These are phyloP conservation scores for Spea multiplicata DNA, from an alignment of 2,113 vertebrate genomes.

Conservation along the genomic window DNA sequence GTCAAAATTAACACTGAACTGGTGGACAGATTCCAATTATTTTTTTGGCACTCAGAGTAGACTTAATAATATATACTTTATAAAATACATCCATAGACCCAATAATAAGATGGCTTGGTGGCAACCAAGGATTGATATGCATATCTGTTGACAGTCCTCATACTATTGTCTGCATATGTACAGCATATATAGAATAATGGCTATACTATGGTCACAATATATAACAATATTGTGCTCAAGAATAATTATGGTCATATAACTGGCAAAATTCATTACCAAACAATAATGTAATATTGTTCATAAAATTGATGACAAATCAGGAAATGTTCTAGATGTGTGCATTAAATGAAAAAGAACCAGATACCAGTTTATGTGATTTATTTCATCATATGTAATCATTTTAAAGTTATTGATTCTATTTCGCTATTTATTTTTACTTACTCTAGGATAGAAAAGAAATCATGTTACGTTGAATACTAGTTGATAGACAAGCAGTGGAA, in stretches of 20 bases:
- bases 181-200: too few relatives aligned
- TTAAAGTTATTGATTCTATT: background rate
- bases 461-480: background rate
- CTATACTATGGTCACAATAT: background rate
- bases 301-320: background rate
- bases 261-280: background rate
- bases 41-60: conserved; percentile 59
- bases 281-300: background rate
- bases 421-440: too few relatives aligned
- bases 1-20: conserved; percentile 65
- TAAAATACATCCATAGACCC: conserved; percentile 60
- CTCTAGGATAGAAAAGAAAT: too few relatives aligned
- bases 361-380: background rate
- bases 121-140: conserved; percentile 53
- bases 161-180: background rate
- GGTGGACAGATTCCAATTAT: conserved; percentile 60
- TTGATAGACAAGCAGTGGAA: too few relatives aligned
- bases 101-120: conserved; percentile 52
- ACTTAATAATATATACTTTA: conserved; percentile 52
- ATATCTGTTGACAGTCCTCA: conserved; percentile 23
- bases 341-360: background rate
- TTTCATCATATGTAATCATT: background rate
- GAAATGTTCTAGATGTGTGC: background rate
- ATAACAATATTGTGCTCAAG: background rate
- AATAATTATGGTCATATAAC: background rate